Evolutionary conservation across 2,888 invertebrate genomes (phyloP).

Genomic region (Luperina nickerlii): DNA sequence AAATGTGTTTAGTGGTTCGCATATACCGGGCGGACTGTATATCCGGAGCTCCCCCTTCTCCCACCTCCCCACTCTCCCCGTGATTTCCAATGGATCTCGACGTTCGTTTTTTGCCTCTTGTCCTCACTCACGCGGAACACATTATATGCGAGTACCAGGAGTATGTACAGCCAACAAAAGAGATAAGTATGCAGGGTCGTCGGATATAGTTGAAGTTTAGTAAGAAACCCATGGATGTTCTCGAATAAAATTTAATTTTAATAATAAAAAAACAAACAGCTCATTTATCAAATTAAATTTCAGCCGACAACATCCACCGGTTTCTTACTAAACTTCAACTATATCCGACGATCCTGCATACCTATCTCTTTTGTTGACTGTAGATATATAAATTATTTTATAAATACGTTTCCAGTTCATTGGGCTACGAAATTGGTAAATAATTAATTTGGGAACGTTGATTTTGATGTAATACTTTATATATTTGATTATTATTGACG

Average conservation of each 20-base stretch:
- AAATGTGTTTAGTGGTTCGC: conserved; percentile 73
- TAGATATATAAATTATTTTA: conserved; percentile 75
- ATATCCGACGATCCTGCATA: too few species aligned
- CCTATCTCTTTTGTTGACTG: too few species aligned
- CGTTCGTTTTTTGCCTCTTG: conserved; percentile 77
- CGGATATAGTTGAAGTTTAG: too few species aligned
- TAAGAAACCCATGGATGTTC: too few species aligned
- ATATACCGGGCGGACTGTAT: conserved; percentile 78
- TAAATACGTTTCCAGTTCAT: conserved; percentile 65
- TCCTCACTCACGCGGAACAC: conserved; percentile 80
- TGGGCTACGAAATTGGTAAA: conserved; percentile 61
- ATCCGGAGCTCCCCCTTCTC: conserved; percentile 68
- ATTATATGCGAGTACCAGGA: conserved; percentile 70
- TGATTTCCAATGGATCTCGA: conserved; percentile 80
- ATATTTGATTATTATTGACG: conserved; percentile 30
- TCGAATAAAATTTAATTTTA: too few species aligned
- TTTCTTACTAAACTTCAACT: too few species aligned
- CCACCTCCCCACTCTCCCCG: conserved; percentile 60
- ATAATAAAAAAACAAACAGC: too few species aligned
- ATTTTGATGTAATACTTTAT: conserved; percentile 49
- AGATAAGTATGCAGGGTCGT: too few species aligned
- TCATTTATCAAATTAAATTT: too few species aligned
- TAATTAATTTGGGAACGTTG: conserved; percentile 58
- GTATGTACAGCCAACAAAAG: conserved; percentile 59
- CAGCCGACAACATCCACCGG: too few species aligned